Base-by-base conservation (phyloP, 2,797 vertebrate species). In the Antennarius maculatus region DNA sequence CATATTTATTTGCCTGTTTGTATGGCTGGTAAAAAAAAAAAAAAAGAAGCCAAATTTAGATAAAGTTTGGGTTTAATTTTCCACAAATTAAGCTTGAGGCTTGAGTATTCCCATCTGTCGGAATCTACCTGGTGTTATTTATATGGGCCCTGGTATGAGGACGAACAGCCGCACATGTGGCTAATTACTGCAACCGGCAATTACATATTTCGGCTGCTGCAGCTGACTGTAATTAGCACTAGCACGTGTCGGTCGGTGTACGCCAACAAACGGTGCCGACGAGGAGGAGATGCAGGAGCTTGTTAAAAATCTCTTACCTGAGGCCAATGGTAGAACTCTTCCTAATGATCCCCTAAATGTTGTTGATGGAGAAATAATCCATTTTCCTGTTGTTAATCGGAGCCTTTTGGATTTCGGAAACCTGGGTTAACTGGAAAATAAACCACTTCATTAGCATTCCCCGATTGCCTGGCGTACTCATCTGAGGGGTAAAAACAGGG, bases 161-260 rank as follows among this genome's bases (percentile, higher is more conserved):
- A 96, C 95, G 94, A 94, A 94, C 89, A 91, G 49, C 92, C 77
- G 92, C 95, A 96, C 93, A 90, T 94, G 94, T 92, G 94, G 90
- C 94, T 96, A 98, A 98, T 98, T 97, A 98, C 97, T 98, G 95
- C 94, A 92, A 92, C 92, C 89, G 93, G 96, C 96, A 97, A 97
- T 98, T 98, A 97, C 95, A 96, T 95, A 96, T 96, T 96, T 95
- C 96, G 97, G 95, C 95, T 95, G 94, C 96, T 96, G 94, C 96
- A 95, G 95, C 95, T 95, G 96, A 97, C 94, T 91, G 95, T 94
- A 98, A 98, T 98, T 98, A 98, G 95, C 95, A 94, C 91, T 98
- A 98, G 95, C 95, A 94, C 91, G 88, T 93, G 93, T 93, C 94
- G 93, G 94, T 92, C 94, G 92, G 94, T 95, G 94, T 95, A 95